Evolutionary conservation across 2,113 vertebrate genomes (phyloP), one percentile per base, ranked within the genome.

Genomic region (Conger conger): DNA sequence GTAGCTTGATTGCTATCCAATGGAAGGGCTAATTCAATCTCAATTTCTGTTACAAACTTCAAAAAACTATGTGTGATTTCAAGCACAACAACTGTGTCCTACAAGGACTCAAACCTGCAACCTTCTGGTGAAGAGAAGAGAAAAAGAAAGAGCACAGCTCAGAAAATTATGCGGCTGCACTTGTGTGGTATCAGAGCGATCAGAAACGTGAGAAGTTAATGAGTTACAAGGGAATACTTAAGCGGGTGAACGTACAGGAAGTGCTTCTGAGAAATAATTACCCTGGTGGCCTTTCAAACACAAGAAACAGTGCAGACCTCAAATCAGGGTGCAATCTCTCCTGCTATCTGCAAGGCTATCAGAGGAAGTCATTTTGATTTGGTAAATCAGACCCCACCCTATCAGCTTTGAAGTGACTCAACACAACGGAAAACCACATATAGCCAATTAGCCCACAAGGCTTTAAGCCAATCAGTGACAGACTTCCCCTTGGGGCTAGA

Each of bases 281-380:
- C 60, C 15, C 18, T 85, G 27, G 0, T 68, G 50, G 40, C 53
- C 30, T 50, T 68, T 86, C 73, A 82, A 86, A 86, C 45, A 9
- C 86, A 53, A 38, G 17, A 30, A 57, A 76, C 40, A 33, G 4
- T 30, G 63, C 35, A 37, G 81, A 50, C 33, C 38, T 35, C 35
- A 82, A 77, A 80, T 81, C 40, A 60, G 40, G 73, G 35, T 30
- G 30, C 18, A 27, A 63, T 63, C 57, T 63, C 27, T 23, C 20
- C 57, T 63, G 57, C 1, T 79, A 57, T 60, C 7, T 36, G 60
- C 4, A 54, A 76, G 79, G 82, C 35, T 27, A 80, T 82, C 57
- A 76, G 17, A 63, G 76, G 53, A 35, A 57, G 20, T 45, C 17
- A 1, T 40, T n/a, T n/a, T 79, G 6, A 79, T 79, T 38, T 79